Conservation (phyloP, 2,113 vertebrate genomes). For the Kryptolebias marmoratus region DNA sequence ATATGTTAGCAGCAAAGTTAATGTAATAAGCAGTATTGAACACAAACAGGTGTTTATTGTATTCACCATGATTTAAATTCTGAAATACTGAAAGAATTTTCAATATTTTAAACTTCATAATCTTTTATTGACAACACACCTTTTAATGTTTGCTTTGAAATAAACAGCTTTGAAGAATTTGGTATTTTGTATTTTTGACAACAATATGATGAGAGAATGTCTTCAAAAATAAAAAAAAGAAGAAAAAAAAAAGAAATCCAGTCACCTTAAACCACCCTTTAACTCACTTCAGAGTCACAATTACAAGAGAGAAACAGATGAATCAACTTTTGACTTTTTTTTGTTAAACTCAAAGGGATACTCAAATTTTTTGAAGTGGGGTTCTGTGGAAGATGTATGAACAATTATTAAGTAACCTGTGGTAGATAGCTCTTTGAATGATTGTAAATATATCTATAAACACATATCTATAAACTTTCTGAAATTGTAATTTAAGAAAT, state of each 20-base stretch:
- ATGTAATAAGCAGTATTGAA: constrained; percentile 33
- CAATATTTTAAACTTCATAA: not conserved
- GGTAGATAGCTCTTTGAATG: too few species aligned
- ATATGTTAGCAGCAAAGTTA: constrained; percentile 32
- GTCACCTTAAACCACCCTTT: not conserved
- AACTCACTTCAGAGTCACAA: not conserved
- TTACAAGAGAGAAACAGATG: not conserved
- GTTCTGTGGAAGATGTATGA: too few species aligned
- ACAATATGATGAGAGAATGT: not conserved
- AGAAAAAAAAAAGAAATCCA: not conserved
- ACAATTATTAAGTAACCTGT: too few species aligned
- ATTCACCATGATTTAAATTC: too few species aligned
- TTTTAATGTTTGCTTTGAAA: not conserved
- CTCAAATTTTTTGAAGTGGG: too few species aligned
- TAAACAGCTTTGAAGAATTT: not conserved
- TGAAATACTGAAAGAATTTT: not conserved
- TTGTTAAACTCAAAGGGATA: not conserved
- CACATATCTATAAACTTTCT: too few species aligned
- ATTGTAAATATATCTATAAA: too few species aligned
- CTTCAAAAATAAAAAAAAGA: not conserved
- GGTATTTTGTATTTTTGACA: not conserved
- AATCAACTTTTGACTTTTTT: not conserved
- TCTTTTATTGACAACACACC: not conserved
- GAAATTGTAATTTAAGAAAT: too few species aligned
- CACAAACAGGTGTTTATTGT: constrained; percentile 5